Evolutionary conservation across 2,797 vertebrate genomes (phyloP).

Genomic region (Xiphophorus birchmanni): DNA sequence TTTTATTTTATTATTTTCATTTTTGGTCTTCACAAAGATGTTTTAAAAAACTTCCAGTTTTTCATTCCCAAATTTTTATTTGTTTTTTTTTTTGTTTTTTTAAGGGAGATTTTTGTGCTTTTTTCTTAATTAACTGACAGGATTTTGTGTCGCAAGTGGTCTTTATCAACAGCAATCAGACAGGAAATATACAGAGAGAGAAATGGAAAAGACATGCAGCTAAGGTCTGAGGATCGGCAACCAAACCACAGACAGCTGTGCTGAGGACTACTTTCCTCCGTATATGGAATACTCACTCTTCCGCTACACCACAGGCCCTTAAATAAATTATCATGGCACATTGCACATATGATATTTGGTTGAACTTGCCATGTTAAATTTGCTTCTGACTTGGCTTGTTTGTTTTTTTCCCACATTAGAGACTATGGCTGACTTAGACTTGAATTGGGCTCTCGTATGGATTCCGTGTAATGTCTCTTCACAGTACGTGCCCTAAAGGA

Average conservation of each 20-base stretch:
- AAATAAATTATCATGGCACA: not conserved
- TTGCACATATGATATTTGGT: not conserved
- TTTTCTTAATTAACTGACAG: not conserved
- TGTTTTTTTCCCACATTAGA: not conserved
- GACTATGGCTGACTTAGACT: not conserved
- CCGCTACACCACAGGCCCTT: not conserved
- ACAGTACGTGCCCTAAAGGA: not conserved
- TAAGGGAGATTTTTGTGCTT: not conserved
- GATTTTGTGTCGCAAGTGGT: not conserved
- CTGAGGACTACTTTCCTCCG: not conserved
- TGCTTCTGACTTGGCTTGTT: not conserved
- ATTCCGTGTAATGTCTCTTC: not conserved
- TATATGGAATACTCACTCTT: not conserved
- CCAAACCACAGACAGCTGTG: not conserved
- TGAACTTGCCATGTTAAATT: slow-evolving; percentile 1
- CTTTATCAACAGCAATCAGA: not conserved
- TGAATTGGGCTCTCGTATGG: not conserved
- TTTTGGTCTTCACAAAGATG: not conserved
- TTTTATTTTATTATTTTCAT: not conserved
- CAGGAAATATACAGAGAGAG: not conserved
- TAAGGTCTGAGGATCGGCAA: not conserved
- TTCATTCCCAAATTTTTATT: not conserved
- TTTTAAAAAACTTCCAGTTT: not conserved
- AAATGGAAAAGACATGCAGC: not conserved
- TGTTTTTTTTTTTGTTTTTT: not conserved